Percentiles rank a stretch among this genome's conserved stretches.
These are phyloP conservation scores for Chionis minor DNA, from an alignment of 2,113 vertebrate species.

Conservation along the genomic window DNA sequence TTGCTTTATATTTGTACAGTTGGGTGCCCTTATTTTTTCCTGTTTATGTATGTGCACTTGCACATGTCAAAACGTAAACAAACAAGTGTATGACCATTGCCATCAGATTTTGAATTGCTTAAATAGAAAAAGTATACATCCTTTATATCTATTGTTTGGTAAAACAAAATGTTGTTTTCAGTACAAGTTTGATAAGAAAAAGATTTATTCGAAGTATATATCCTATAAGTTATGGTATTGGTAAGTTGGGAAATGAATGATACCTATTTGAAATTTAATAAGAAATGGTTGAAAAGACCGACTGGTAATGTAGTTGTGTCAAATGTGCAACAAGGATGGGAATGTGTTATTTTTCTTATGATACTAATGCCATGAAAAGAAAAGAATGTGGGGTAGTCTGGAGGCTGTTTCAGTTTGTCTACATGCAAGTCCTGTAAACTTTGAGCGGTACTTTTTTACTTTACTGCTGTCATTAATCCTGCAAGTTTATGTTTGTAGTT, in stretches of 20 bases:
- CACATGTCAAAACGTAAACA: neutral
- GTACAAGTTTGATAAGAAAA: neutral
- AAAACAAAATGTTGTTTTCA: neutral
- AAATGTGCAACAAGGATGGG: neutral
- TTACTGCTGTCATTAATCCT: neutral
- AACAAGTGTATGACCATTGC: neutral
- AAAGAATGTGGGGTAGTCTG: neutral
- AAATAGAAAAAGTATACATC: neutral
- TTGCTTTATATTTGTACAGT: neutral
- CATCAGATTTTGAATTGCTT: neutral
- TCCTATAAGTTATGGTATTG: neutral
- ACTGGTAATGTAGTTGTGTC: neutral
- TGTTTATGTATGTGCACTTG: neutral
- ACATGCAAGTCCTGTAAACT: neutral
- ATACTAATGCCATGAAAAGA: neutral
- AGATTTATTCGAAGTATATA: neutral
- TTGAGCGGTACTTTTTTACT: neutral
- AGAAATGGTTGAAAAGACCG: neutral
- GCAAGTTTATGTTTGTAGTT: neutral
- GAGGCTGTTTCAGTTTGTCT: neutral
- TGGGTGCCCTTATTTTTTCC: neutral
- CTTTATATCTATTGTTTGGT: neutral
- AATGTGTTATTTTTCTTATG: neutral
- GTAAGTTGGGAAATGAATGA: neutral
- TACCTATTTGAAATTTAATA: neutral